Evolutionary conservation across 2,113 vertebrate species (phyloP).

Genomic region (western clawed frog (Xenopus tropicalis)): DNA sequence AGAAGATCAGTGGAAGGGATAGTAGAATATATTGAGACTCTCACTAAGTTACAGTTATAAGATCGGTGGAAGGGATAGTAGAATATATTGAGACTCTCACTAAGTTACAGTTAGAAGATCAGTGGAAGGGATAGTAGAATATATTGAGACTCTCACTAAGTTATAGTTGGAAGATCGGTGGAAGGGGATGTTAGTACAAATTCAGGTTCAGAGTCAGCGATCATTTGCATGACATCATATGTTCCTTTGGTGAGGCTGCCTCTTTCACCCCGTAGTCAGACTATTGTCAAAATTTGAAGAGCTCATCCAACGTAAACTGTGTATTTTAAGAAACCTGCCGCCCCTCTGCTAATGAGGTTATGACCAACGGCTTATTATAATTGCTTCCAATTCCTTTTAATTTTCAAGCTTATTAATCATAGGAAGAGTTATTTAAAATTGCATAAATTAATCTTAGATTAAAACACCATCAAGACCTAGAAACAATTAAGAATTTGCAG

Average conservation of each 20-base stretch:
- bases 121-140: too few species aligned
- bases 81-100: too few species aligned
- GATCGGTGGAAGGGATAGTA: too few species aligned
- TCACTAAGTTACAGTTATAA: too few species aligned
- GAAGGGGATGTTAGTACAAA: too few species aligned
- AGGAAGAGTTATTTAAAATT: constrained; percentile 99
- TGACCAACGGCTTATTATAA: constrained; percentile 97
- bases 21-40: too few species aligned
- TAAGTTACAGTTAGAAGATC: too few species aligned
- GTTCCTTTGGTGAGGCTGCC: background rate
- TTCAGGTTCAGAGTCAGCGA: too few species aligned
- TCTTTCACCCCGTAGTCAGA: constrained; percentile 25
- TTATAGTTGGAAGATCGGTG: too few species aligned
- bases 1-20: too few species aligned
- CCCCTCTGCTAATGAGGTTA: constrained; percentile 95
- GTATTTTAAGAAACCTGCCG: constrained; percentile 61
- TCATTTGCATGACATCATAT: background rate
- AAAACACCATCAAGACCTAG: constrained; percentile 95
- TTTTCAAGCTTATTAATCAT: constrained; percentile 99
- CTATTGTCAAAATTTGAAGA: constrained; percentile 29
- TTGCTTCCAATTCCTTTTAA: constrained; percentile 99
- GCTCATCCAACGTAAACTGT: constrained; percentile 19
- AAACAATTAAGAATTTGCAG: constrained; percentile 99
- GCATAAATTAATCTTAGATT: constrained; percentile 99
- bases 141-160: too few species aligned